Conservation (phyloP, 2,888 invertebrate genomes). For the Xestia ashworthii region DNA sequence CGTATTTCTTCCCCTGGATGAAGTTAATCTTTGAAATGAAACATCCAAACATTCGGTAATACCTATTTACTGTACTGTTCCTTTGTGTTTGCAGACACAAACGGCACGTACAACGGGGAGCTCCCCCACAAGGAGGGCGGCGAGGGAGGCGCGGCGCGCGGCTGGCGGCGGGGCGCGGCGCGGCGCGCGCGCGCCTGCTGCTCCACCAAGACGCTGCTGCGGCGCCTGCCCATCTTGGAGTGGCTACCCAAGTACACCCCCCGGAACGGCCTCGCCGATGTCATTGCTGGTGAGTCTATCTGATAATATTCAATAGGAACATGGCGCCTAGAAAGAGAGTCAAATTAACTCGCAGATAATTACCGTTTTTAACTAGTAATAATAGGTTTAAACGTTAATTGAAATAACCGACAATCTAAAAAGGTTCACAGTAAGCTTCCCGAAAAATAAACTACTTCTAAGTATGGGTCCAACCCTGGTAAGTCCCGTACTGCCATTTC, state of each 20-base stretch:
- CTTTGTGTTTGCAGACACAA: conserved; percentile 70
- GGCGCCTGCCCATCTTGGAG: conserved; percentile 92
- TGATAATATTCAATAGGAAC: neutral
- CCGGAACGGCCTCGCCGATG: conserved; percentile 93
- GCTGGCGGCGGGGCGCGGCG: conserved; percentile 79
- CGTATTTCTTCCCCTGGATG: neutral
- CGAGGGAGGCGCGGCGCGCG: conserved; percentile 30
- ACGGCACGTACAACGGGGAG: conserved; percentile 74
- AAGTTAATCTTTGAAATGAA: neutral
- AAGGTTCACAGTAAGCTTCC: neutral
- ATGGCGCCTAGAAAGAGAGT: neutral
- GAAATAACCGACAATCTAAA: neutral
- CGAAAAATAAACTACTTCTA: neutral
- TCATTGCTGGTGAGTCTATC: conserved; percentile 92
- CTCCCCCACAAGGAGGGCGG: conserved; percentile 70
- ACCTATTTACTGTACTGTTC: neutral
- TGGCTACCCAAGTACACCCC: conserved; percentile 93
- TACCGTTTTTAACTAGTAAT: neutral
- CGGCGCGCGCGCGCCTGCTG: conserved; percentile 89
- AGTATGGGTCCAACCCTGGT: neutral
- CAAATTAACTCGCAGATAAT: neutral
- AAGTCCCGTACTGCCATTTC: neutral
- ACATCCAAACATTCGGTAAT: neutral
- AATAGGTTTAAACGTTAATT: neutral
- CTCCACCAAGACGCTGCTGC: conserved; percentile 91